Percentiles rank a stretch among this genome's conserved stretches.
These are phyloP conservation scores for Xenopus petersii DNA, from an alignment of 2,797 vertebrate genomes.

Conservation along the genomic window DNA sequence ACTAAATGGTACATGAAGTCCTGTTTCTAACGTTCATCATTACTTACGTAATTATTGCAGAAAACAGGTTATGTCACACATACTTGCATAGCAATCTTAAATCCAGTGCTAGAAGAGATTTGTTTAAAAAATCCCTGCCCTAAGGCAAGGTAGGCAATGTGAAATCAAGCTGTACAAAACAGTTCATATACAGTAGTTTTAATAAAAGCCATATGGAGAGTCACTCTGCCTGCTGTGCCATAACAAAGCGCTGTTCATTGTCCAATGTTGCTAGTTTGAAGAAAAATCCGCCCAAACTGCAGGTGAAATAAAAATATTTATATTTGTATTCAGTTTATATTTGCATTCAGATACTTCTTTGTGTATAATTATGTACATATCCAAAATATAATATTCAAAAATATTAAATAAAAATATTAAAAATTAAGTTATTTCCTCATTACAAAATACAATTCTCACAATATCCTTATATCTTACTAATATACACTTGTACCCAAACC, in stretches of 20 bases:
- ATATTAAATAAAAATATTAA: no score
- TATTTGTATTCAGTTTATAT: no score
- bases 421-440: no score
- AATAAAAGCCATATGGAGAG: slow-evolving; percentile 39
- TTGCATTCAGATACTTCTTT: no score
- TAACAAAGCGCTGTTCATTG: slow-evolving; percentile 21
- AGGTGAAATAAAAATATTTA: no score
- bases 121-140: slow-evolving; percentile 38
- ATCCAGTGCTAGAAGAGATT: slow-evolving; percentile 34
- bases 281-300: no score
- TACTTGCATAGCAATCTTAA: slow-evolving; percentile 42
- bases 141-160: slow-evolving; percentile 34
- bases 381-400: no score
- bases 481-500: no score
- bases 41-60: slow-evolving; percentile 38
- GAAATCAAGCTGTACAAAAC: slow-evolving; percentile 34
- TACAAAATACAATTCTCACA: no score
- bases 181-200: slow-evolving; percentile 38
- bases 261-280: background rate
- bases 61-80: slow-evolving; percentile 31
- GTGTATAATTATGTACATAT: no score
- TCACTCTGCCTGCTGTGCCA: slow-evolving; percentile 23
- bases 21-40: slow-evolving; percentile 31
- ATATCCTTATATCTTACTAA: no score
- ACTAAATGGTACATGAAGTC: slow-evolving; percentile 36